These are phyloP conservation scores for Ectemnius continuus DNA, from an alignment of 2,888 invertebrate species.

Conservation along the genomic window DNA sequence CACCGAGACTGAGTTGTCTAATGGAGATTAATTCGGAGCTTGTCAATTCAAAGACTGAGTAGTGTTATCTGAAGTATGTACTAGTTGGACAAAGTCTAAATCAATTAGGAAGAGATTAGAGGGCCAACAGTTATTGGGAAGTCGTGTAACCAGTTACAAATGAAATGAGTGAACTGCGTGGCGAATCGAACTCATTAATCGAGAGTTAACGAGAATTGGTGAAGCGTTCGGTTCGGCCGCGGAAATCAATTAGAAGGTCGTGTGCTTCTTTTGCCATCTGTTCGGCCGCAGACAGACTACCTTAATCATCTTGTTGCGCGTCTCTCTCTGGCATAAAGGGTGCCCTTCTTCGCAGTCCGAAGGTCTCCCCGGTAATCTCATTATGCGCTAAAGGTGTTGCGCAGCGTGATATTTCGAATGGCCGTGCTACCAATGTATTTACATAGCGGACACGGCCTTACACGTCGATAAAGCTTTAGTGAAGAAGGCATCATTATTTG, in stretches of 20 bases:
- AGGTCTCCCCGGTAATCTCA: slow-evolving; percentile 62
- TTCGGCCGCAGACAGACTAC: slow-evolving; percentile 32
- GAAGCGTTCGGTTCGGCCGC: slow-evolving; percentile 26
- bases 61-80: no score
- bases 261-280: slow-evolving; percentile 35
- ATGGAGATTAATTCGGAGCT: no score
- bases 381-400: slow-evolving; percentile 67
- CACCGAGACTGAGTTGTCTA: no score
- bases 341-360: slow-evolving; percentile 18
- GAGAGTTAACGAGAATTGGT: slow-evolving; percentile 20
- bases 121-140: slow-evolving; percentile 11
- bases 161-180: slow-evolving; percentile 7
- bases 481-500: slow-evolving; percentile 17
- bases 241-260: slow-evolving; percentile 49
- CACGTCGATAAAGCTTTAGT: slow-evolving; percentile 12
- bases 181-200: slow-evolving; percentile 32
- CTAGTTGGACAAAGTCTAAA: no score
- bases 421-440: slow-evolving; percentile 44
- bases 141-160: slow-evolving; percentile 20
- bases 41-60: no score
- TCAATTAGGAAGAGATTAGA: no score
- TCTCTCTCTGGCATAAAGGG: slow-evolving; percentile 32
- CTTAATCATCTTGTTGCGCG: slow-evolving; percentile 25
- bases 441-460: slow-evolving; percentile 21
- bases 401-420: slow-evolving; percentile 61